A percentile compares a stretch with the other conserved stretches of the same genome.
Conservation (phyloP, 2,797 vertebrate species). For the Pyrocephalus nanus region DNA sequence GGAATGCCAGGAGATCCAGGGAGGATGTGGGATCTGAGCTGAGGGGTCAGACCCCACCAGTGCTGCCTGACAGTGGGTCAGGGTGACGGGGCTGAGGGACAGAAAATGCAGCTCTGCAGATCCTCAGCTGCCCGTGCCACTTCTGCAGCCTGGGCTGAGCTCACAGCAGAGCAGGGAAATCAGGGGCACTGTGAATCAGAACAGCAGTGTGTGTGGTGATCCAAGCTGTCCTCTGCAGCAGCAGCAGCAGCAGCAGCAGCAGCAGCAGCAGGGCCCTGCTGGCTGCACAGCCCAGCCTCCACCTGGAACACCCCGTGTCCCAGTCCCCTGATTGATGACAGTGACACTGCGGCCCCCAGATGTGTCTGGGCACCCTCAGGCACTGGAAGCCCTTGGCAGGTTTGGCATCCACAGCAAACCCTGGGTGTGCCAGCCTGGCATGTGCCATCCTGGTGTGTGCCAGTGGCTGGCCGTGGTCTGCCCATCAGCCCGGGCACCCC, state of each 20-base stretch:
- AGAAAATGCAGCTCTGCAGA: neutral
- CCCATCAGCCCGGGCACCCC: fast-evolving
- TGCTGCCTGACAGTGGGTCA: neutral
- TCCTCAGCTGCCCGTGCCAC: neutral
- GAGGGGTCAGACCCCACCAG: fast-evolving
- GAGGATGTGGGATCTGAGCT: neutral
- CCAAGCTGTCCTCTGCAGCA: neutral
- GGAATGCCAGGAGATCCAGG: neutral
- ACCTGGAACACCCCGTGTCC: fast-evolving
- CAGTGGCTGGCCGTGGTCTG: fast-evolving
- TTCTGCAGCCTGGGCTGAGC: neutral
- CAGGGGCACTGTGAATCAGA: neutral
- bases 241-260: neutral
- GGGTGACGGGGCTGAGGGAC: fast-evolving
- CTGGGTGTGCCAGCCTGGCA: neutral
- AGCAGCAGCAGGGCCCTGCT: no score
- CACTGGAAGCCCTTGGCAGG: fast-evolving
- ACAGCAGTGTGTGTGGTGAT: fast-evolving
- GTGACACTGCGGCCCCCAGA: fast-evolving
- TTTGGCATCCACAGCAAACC: fast-evolving
- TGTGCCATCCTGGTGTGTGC: fast-evolving
- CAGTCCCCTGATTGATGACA: fast-evolving
- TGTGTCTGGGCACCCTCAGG: fast-evolving
- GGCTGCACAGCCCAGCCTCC: neutral
- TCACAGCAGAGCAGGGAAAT: neutral